These are phyloP conservation scores for Trichonephila clavata DNA, from an alignment of 1,140 invertebrate species.

Conservation along the genomic window DNA sequence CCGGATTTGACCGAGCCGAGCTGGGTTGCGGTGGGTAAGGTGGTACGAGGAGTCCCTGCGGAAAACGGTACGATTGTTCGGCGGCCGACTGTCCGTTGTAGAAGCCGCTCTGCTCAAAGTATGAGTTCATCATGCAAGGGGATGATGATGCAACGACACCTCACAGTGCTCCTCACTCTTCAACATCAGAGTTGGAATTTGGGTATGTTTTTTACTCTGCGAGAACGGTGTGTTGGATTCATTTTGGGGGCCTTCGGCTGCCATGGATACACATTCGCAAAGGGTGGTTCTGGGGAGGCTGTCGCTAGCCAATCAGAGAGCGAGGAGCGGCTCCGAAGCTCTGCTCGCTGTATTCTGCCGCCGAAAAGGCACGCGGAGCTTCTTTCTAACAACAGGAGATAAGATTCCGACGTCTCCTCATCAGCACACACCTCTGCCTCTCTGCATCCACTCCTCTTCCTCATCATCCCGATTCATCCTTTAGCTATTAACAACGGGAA, in stretches of 20 bases:
- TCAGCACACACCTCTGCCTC: slow-evolving; percentile 22
- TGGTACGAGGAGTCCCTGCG: slow-evolving; percentile 85
- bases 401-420: slow-evolving; percentile 3
- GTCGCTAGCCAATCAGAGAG: slow-evolving; percentile 78
- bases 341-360: slow-evolving; percentile 67
- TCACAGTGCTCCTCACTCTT: slow-evolving; percentile 76
- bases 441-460: slow-evolving; percentile 7
- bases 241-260: slow-evolving; percentile 78
- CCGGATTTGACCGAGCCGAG: slow-evolving; percentile 85
- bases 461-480: neutral
- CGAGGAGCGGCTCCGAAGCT: slow-evolving; percentile 46
- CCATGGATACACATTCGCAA: slow-evolving; percentile 75
- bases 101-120: slow-evolving; percentile 95
- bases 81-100: slow-evolving; percentile 90
- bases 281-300: slow-evolving; percentile 78
- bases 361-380: slow-evolving; percentile 45
- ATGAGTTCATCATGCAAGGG: slow-evolving; percentile 95
- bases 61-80: slow-evolving; percentile 86
- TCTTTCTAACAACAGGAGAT: slow-evolving; percentile 22
- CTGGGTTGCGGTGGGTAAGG: slow-evolving; percentile 83
- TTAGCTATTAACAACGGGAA: neutral
- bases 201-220: slow-evolving; percentile 78
- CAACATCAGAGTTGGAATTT: slow-evolving; percentile 79
- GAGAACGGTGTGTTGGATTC: slow-evolving; percentile 80
- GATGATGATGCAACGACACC: slow-evolving; percentile 78